Evolutionary conservation across 2,888 invertebrate species (phyloP).

Genomic region (Xylota segnis): DNA sequence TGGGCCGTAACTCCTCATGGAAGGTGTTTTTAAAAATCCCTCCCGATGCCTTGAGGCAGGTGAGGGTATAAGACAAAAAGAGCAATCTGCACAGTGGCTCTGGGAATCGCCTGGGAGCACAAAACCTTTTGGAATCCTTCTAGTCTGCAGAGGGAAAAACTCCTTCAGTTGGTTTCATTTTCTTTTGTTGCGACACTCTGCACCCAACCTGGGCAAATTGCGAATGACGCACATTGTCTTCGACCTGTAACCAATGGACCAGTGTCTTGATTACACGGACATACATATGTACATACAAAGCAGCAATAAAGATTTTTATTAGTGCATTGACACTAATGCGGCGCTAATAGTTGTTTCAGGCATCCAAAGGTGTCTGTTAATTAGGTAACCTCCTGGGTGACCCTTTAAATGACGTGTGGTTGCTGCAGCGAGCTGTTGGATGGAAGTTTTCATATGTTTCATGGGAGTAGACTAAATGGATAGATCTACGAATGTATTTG

Average conservation of each 20-base stretch:
- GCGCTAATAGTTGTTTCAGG: constrained; percentile 2
- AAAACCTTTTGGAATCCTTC: constrained; percentile 33
- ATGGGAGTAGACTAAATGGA: too few species aligned
- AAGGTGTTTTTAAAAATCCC: constrained; percentile 62
- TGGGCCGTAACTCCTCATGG: constrained; percentile 44
- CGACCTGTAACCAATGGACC: constrained; percentile 55
- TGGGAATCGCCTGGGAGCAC: constrained; percentile 47
- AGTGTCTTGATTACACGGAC: neutral
- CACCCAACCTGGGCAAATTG: constrained; percentile 37
- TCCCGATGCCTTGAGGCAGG: constrained; percentile 43
- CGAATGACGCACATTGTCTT: constrained; percentile 42
- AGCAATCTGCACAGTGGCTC: constrained; percentile 44
- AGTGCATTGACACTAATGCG: constrained; percentile 48
- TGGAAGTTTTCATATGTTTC: neutral
- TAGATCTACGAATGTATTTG: too few species aligned
- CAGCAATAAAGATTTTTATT: neutral
- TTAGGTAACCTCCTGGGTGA: constrained; percentile 12
- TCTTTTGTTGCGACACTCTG: constrained; percentile 19
- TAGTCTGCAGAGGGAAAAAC: constrained; percentile 29
- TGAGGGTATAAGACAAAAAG: constrained; percentile 49
- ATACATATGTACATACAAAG: neutral
- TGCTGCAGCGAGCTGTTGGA: neutral
- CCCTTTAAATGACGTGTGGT: neutral
- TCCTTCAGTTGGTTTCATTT: constrained; percentile 31
- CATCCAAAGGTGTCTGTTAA: constrained; percentile 19